Conservation (phyloP, 2,113 vertebrate species). For the Lagopus leucura region DNA sequence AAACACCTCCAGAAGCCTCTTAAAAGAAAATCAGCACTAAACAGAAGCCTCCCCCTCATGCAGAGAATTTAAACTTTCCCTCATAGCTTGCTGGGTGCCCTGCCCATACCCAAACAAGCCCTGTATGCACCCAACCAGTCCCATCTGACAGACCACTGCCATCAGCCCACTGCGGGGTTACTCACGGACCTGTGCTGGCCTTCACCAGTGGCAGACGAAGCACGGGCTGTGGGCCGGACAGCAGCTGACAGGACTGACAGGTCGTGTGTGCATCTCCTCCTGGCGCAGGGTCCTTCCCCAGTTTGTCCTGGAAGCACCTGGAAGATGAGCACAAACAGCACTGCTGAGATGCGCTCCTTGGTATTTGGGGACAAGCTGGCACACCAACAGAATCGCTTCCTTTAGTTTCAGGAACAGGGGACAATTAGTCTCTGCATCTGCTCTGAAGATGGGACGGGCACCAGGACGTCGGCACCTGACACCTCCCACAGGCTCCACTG, state of each 20-base stretch:
- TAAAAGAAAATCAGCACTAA: background rate
- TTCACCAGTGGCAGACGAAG: background rate
- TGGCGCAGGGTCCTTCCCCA: background rate
- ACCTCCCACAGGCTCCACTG: background rate
- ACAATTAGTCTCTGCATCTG: constrained; percentile 5
- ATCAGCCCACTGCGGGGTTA: background rate
- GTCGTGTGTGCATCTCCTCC: background rate
- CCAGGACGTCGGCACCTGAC: background rate
- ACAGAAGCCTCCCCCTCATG: background rate
- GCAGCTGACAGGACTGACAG: background rate
- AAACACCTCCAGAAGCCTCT: background rate
- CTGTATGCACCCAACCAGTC: background rate
- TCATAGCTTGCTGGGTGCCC: background rate
- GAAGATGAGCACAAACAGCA: background rate
- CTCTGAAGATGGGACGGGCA: background rate
- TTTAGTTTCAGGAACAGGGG: background rate
- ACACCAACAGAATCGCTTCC: background rate
- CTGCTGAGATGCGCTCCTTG: background rate
- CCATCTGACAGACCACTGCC: background rate
- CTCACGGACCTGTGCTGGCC: background rate
- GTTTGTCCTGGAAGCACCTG: background rate
- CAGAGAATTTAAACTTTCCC: background rate
- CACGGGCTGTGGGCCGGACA: background rate
- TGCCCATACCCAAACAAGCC: background rate
- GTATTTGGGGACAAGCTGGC: background rate